Conservation (phyloP, 2,888 invertebrate genomes). For the Tenthredo scrophulariae region DNA sequence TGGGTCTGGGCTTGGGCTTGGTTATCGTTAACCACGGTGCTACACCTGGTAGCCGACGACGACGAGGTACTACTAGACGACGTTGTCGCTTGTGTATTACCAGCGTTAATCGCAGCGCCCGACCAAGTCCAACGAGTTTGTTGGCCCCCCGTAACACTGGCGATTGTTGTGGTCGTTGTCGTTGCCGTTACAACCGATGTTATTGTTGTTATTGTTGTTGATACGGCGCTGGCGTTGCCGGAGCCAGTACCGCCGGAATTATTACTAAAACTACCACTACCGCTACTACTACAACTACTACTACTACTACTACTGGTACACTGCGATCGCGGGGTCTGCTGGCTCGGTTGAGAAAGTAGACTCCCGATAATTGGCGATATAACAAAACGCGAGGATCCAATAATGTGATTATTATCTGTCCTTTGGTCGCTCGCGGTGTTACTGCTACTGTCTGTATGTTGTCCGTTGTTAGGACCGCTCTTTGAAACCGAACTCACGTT, state of each 20-base stretch:
- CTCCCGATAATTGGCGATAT: constrained; percentile 68
- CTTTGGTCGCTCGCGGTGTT: constrained; percentile 65
- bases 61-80: constrained; percentile 34
- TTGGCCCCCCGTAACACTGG: constrained; percentile 1
- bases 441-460: constrained; percentile 62
- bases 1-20: background rate
- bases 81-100: constrained; percentile 1
- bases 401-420: constrained; percentile 66
- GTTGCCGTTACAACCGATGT: constrained; percentile 51
- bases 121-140: constrained; percentile 36
- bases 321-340: constrained; percentile 33
- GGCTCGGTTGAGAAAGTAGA: constrained; percentile 64
- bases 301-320: constrained; percentile 54
- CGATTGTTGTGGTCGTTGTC: constrained; percentile 27
- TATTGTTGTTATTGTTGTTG: constrained; percentile 56
- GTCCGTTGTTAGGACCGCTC: constrained; percentile 55
- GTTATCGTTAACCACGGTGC: constrained; percentile 11
- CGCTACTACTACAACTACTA: constrained; percentile 51
- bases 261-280: constrained; percentile 55
- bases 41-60: constrained; percentile 56
- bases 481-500: constrained; percentile 47
- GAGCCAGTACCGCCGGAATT: constrained; percentile 55
- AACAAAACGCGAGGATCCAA: constrained; percentile 74
- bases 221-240: constrained; percentile 63
- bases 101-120: background rate